A percentile compares a stretch with the other conserved stretches of the same genome.
phyloP scores from a whole-genome alignment of 2,113 vertebrate species.

The Otolemur garnettii region DNA sequence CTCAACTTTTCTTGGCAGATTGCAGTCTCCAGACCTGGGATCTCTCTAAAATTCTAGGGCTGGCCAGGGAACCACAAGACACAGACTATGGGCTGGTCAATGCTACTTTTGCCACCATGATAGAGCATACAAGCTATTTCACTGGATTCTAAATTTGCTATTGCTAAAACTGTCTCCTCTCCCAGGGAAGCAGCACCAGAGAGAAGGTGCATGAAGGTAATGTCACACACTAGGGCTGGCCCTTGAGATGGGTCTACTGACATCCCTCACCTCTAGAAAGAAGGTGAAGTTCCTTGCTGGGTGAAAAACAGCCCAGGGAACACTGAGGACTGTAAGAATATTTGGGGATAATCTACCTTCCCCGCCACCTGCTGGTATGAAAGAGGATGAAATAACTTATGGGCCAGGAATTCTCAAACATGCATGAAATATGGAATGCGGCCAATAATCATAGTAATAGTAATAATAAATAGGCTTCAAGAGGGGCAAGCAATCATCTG shows the following conservation, averaged over 20 bases:
- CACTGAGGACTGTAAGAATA: not conserved
- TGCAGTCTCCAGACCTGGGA: not conserved
- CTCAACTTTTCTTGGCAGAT: not conserved
- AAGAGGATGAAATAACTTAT: conserved; percentile 41
- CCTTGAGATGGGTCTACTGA: not conserved
- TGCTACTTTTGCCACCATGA: not conserved
- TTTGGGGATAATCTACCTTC: not conserved
- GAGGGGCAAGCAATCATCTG: not conserved
- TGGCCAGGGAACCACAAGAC: not conserved
- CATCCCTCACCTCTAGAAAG: not conserved
- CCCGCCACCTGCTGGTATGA: not conserved
- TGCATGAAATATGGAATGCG: conserved; percentile 16
- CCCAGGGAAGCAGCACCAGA: not conserved
- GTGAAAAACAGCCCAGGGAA: not conserved
- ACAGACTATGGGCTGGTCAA: not conserved
- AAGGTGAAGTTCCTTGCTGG: not conserved
- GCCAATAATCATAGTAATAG: not conserved
- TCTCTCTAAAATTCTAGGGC: not conserved
- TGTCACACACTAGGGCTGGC: not conserved
- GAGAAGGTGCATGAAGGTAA: not conserved
- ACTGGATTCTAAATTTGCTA: not conserved
- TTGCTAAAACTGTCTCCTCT: not conserved
- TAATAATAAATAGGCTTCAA: not conserved
- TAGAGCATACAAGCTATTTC: not conserved
- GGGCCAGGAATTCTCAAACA: conserved; percentile 41